Conservation (phyloP, 1,140 invertebrate genomes). For the Araneus ventricosus region DNA sequence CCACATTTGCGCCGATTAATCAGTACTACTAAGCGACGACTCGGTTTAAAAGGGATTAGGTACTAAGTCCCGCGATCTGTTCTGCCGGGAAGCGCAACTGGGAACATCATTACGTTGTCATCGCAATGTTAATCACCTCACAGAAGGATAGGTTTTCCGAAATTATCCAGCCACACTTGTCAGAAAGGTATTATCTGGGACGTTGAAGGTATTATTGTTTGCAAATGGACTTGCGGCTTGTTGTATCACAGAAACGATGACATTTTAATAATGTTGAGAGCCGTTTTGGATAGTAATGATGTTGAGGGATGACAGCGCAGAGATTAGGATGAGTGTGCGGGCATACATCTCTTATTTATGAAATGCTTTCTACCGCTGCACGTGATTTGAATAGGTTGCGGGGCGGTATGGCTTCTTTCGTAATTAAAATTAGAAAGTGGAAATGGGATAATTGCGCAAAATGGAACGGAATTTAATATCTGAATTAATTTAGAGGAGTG, state of each 20-base stretch:
- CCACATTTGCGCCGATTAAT: conserved; percentile 58
- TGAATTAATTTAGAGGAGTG: neutral
- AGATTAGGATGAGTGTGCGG: conserved; percentile 18
- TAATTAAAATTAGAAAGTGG: neutral
- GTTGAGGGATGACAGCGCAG: neutral
- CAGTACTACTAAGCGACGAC: conserved; percentile 45
- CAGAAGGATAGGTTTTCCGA: conserved; percentile 42
- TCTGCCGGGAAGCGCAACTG: conserved; percentile 22
- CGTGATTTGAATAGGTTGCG: conserved; percentile 13
- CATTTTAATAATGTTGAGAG: conserved; percentile 56
- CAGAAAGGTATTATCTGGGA: conserved; percentile 52
- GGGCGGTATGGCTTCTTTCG: neutral
- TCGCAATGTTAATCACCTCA: conserved; percentile 64
- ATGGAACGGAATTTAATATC: neutral
- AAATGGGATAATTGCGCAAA: neutral
- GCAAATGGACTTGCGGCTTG: conserved; percentile 31
- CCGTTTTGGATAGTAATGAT: conserved; percentile 2
- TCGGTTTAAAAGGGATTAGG: conserved; percentile 55
- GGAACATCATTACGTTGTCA: conserved; percentile 60
- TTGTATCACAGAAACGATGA: neutral
- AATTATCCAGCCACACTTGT: conserved; percentile 55
- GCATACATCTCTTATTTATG: conserved; percentile 52
- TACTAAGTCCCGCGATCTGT: conserved; percentile 56
- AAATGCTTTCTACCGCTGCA: neutral
- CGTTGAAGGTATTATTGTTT: conserved; percentile 59